Base-by-base conservation (phyloP, 2,113 vertebrate species). In the Passerina amoena region DNA sequence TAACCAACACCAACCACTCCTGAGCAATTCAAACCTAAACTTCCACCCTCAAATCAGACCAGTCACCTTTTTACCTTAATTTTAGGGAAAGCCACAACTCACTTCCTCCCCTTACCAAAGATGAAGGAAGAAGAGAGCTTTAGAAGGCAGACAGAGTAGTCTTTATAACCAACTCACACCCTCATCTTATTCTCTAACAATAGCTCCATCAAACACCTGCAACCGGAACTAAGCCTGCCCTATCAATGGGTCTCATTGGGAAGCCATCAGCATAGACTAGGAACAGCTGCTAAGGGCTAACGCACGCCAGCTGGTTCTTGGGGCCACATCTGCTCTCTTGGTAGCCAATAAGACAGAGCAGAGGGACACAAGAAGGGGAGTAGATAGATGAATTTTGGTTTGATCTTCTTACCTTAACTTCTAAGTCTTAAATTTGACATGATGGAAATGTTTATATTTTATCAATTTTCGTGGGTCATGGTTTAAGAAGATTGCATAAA, bases 211-310 rank as follows among this genome's bases (percentile, higher is more conserved):
- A 35, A n/a, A 66, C 40, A 90, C 56, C 82, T 94, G 86, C 21
- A 88, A 16, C 19, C 33, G 18, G 22, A 35, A 31, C 45, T 25
- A 47, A 92, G 9, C 19, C 79, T 94, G 50, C 31, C 22, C 70
- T 76, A 17, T 47, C 18, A 51, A 10, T 6, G 10, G 22, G 21
- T 75, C 30, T 92, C 14, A 13, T 35, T 63, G 37, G 37, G 28
- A 51, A n/a, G 31, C 30, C 54, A 72, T 86, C 54, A 65, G 23
- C 66, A 42, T 28, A 38, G 76, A 93, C 15, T 2, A 51, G 45
- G 17, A 90, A 10, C 92, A 96, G 81, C 90, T 96, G 93, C 25
- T 30, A 30, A 91, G 28, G 38, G 14, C 48, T 88, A 35, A 61
- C 57, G 35, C n/a, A 82, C 40, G 54, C 31, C 48, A 64, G 48